Percentiles rank a stretch among this genome's conserved stretches.
phyloP scores from a whole-genome alignment of 2,797 vertebrate species.

The Ceyx erithaca region DNA sequence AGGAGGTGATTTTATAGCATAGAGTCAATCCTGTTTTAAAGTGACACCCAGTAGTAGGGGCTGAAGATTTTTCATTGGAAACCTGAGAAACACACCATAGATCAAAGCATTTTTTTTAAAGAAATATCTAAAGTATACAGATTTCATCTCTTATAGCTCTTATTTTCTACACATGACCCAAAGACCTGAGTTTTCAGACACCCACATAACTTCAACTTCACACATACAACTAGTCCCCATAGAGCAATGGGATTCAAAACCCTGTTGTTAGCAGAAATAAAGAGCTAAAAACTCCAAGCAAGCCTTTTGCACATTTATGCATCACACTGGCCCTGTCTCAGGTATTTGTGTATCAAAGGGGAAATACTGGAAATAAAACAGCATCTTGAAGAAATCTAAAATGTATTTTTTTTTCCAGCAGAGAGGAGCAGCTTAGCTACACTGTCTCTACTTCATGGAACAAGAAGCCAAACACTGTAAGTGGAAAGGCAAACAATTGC shows the following conservation, averaged over 20 bases:
- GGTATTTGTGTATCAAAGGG: neutral
- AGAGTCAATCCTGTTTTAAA: neutral
- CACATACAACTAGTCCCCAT: neutral
- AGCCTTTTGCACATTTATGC: neutral
- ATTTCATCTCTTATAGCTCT: neutral
- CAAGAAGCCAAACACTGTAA: slow-evolving; percentile 69
- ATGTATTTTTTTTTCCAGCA: slow-evolving; percentile 40
- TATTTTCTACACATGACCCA: neutral
- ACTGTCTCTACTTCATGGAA: slow-evolving; percentile 47
- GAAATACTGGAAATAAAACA: neutral
- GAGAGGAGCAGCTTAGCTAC: slow-evolving; percentile 64
- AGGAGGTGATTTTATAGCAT: neutral
- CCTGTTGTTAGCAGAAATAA: neutral
- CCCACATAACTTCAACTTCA: neutral
- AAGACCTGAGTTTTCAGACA: neutral
- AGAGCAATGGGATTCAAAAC: neutral
- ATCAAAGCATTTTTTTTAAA: neutral
- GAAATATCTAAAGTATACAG: neutral
- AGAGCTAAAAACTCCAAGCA: neutral
- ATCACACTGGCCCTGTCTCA: neutral
- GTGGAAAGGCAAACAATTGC: slow-evolving; percentile 72
- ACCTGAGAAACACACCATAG: fast-evolving
- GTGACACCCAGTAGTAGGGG: neutral
- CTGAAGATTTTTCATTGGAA: neutral
- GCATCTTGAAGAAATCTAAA: slow-evolving; percentile 35